Base-by-base conservation (phyloP, 1,140 invertebrate species). In the Camponotus vicinus region DNA sequence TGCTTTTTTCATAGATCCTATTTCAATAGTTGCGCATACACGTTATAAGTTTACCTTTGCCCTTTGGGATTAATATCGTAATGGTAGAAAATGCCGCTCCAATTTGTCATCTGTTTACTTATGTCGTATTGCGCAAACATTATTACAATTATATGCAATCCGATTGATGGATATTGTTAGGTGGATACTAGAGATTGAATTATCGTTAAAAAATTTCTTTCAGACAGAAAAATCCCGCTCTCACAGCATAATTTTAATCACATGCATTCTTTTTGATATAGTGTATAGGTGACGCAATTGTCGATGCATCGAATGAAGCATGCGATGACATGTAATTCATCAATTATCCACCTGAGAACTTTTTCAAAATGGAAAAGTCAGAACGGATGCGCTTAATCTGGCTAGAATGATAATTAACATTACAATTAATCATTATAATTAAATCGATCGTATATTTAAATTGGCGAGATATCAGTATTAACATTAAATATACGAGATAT, bases 201-300 rank as follows among this genome's bases (percentile, higher is more conserved):
- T 37, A 57, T 75, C 18, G 3, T n/a, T 15, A 13, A 45, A 9
- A 49, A 15, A 78, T 57, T 32, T 8, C 8, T 9, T 27, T 71
- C 42, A 0, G 55, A 49, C 3, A 18, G 5, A 3, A 32, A 66
- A 15, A 37, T 57, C 37, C 27, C 11, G 4, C 11, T 0, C 18
- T 61, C 11, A 40, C 13, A n/a, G 42, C 8, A 34, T 37, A 70
- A 75, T 49, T 61, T n/a, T 2, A 5, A 15, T 73, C 55, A 75
- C 55, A 40, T 83, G 57, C 69, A 8, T 32, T 61, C 18, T 37
- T 67, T 34, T n/a, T 15, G 3, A 27, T 37, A 37, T 18, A 63
- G 18, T 27, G 1, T 18, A n/a, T 15, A 32, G 11, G 32, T 83
- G 69, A 83, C 40, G 8, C 75, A 83, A 83, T 73, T 63, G 55